Base-by-base conservation (phyloP, 2,888 invertebrate genomes). In the Calliphora vomitoria region DNA sequence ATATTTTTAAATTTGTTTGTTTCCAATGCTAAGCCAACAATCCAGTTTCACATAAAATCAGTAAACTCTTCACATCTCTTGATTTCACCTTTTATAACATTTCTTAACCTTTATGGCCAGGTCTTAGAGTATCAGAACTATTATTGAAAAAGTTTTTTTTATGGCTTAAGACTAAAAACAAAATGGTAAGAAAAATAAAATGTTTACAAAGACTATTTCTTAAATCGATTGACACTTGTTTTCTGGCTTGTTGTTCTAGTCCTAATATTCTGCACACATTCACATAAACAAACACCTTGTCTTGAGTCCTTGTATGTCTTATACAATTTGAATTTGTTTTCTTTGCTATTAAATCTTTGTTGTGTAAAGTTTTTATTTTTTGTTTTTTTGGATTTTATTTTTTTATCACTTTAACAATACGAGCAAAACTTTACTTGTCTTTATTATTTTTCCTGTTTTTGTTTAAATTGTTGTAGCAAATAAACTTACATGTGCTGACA, bases 401-500 rank as follows among this genome's bases (percentile, higher is more conserved):
- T 55, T 75, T 13, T 41, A 60, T 44, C 31, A 31, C 41, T 60
- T 80, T 68, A 76, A 66, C 60, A 83, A 66, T 74, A 18, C 2
- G 8, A 41, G 41, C 10, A 84, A 79, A 82, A 79, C 69, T 85
- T 82, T 41, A 82, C 66, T 68, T 85, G 79, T 82, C 75, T 81
- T 47, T 85, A 81, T 76, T 81, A 38, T n/a, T 35, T 47, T 55
- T 71, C n/a, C 35, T 62, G 18, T 55, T 80, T 75, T 60, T 69
- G 31, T 79, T 69, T 69, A 82, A 87, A 75, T 82, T 87, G 78
- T 79, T 85, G 82, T 78, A 74, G 78, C 78, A 87, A 85, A 87
- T 79, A 87, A 82, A 85, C 85, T 75, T 85, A 82, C 84, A 87
- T 75, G 62, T 82, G 87, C 85, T 87, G 82, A 85, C 84, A 87